These are phyloP conservation scores for Ctenicera cuprea DNA, from an alignment of 2,888 invertebrate genomes.

Conservation along the genomic window DNA sequence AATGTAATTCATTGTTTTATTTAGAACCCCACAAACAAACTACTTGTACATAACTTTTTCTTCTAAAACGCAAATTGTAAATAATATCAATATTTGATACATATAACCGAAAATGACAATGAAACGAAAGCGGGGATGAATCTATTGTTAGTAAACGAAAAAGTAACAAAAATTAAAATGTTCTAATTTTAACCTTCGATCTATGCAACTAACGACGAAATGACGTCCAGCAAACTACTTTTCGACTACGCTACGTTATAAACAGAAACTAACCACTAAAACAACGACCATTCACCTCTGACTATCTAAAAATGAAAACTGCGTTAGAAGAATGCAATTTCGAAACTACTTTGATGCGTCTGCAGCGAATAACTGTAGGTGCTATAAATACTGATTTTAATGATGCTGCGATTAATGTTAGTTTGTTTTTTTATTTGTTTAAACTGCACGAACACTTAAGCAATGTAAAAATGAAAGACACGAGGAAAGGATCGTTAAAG, in stretches of 20 bases:
- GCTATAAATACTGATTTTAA: conserved; percentile 22
- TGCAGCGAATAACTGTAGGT: conserved; percentile 26
- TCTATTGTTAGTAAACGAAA: too few species aligned
- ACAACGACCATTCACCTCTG: conserved; percentile 20
- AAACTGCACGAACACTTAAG: neutral
- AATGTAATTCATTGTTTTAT: too few species aligned
- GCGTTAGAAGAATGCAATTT: conserved; percentile 37
- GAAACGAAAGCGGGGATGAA: too few species aligned
- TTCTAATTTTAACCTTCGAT: too few species aligned
- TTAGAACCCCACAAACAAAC: too few species aligned
- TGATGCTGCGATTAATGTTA: neutral
- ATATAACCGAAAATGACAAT: too few species aligned
- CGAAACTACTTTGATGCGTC: conserved; percentile 37
- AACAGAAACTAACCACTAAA: conserved; percentile 8
- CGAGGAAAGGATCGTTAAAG: neutral
- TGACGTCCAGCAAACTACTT: neutral
- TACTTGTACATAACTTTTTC: too few species aligned
- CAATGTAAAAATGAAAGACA: neutral
- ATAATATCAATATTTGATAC: too few species aligned
- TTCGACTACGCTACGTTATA: conserved; percentile 3
- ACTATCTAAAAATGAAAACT: conserved; percentile 22
- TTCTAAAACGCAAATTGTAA: too few species aligned
- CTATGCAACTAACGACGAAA: too few species aligned
- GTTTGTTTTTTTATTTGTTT: conserved; percentile 4
- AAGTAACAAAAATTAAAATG: too few species aligned